Evolutionary conservation across 64 coral and sea anemone species (phyloP).

Genomic region (Actinia tenebrosa): DNA sequence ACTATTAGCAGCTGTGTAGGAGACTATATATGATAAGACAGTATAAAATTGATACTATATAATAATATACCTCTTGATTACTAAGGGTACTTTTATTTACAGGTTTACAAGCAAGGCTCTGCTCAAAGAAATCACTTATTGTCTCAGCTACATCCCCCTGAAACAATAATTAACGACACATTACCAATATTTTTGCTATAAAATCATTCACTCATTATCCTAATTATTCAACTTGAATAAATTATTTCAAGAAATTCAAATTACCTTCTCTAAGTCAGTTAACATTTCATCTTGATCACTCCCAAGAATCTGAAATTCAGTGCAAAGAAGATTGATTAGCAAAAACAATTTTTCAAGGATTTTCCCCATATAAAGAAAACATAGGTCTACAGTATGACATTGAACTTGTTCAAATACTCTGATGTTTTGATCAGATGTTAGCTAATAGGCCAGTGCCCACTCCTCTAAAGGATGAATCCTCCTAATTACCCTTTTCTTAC

Average conservation of each 20-base stretch:
- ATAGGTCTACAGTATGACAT: not conserved
- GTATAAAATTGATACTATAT: slow-evolving; percentile 2
- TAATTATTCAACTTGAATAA: too few species aligned
- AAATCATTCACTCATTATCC: too few species aligned
- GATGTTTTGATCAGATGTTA: too few species aligned
- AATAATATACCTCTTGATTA: slow-evolving; percentile 57
- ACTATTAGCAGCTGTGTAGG: too few species aligned
- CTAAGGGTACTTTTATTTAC: slow-evolving; percentile 74
- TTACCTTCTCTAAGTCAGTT: slow-evolving; percentile 82
- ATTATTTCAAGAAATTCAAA: not conserved
- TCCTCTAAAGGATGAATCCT: too few species aligned
- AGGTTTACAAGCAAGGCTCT: slow-evolving; percentile 33
- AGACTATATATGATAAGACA: too few species aligned
- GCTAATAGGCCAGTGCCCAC: too few species aligned
- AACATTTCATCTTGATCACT: slow-evolving; percentile 82
- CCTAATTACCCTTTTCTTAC: too few species aligned
- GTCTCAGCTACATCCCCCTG: slow-evolving; percentile 95
- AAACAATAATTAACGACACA: not conserved
- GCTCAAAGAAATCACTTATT: slow-evolving; percentile 60
- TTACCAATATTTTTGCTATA: not conserved
- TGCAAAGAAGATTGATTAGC: not conserved
- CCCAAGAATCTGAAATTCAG: slow-evolving; percentile 64
- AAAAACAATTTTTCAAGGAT: too few species aligned
- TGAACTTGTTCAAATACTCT: too few species aligned
- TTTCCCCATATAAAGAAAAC: too few species aligned